phyloP scores from a whole-genome alignment of 2,797 vertebrate genomes.

The Platyrinchus mystaceus region DNA sequence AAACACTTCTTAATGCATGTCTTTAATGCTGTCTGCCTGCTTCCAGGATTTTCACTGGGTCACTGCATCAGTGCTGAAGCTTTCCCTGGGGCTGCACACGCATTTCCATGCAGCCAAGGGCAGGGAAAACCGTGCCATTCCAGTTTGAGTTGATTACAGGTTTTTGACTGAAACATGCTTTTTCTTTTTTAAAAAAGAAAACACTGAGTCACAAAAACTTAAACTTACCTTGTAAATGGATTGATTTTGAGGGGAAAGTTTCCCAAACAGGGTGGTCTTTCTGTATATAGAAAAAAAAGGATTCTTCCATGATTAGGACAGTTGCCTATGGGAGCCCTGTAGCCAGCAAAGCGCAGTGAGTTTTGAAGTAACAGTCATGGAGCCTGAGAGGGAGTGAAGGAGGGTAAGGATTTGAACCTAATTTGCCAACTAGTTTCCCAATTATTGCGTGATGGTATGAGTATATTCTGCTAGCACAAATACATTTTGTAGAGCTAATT shows the following conservation, averaged over 20 bases:
- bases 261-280: neutral
- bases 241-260: neutral
- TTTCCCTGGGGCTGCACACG: neutral
- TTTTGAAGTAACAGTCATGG: neutral
- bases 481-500: neutral
- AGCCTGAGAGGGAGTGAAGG: neutral
- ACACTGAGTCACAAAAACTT: neutral
- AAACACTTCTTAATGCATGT: neutral
- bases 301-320: neutral
- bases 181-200: neutral
- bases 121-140: neutral
- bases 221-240: neutral
- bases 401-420: neutral
- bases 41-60: conserved; percentile 11
- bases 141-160: neutral
- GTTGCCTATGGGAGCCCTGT: accelerated
- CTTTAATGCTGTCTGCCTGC: neutral
- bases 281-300: neutral
- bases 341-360: neutral
- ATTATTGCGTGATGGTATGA: neutral
- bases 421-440: neutral
- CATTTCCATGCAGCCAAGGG: accelerated
- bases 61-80: neutral
- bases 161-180: neutral
- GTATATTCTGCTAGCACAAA: neutral